Evolutionary conservation across 2,797 vertebrate genomes (phyloP), one percentile per base, ranked within the genome.

Genomic region (Cyclopterus lumpus): DNA sequence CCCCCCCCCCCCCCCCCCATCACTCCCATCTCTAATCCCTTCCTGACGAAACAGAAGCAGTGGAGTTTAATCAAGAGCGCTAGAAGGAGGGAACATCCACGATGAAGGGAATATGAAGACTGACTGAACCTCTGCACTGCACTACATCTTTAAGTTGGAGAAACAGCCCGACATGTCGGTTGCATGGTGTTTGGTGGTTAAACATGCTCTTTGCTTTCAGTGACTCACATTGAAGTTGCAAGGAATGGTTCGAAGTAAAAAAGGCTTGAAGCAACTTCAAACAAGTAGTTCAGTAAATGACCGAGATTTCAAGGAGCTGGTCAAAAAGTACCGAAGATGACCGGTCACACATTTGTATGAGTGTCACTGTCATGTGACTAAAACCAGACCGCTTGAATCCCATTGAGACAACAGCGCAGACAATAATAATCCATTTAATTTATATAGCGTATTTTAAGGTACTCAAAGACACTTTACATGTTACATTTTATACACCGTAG

Each of bases 101-200:
- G 51, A 51, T 53, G 70, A 63, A 54, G 38, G 11, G 22, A 32
- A 73, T 24, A 67, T 62, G 20, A 72, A 59, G 64, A 44, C 32
- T 18, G 30, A 48, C 53, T 72, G 53, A 63, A 51, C 49, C 20
- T 70, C 16, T 54, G 30, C 38, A 22, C 48, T 28, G 36, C 3
- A 9, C 38, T 48, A 22, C 10, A 14, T 5, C 36, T 58, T 58
- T 44, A 32, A 60, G 34, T 44, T 63, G 30, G 51, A n/a, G 18
- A 59, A 59, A 32, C 36, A 16, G 59, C 46, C 14, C 40, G 4
- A 15, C 20, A 16, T 24, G n/a, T 58, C 54, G 22, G 28, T 12
- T 24, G 20, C 38, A 15, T 0, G 16, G 16, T 18, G 18, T 54
- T 30, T 38, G 24, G 69, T 0, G 1, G 34, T 36, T 36, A 49